Evolutionary conservation across 1,140 invertebrate species (phyloP).

Genomic region (Conopomorpha cramerella): DNA sequence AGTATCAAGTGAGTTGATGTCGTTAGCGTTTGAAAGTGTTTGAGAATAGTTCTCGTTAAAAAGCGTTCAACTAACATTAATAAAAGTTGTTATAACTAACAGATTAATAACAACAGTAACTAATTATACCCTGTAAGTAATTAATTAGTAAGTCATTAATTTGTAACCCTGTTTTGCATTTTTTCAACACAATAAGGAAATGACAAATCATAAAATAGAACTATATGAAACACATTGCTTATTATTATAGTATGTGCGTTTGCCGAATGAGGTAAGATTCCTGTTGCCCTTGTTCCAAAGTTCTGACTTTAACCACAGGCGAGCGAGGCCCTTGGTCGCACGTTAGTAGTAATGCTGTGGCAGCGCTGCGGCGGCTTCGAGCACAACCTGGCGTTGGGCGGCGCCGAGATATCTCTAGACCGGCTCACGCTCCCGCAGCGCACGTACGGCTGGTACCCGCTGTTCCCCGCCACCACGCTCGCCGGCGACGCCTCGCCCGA

Average conservation of each 20-base stretch:
- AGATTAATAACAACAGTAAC: no score
- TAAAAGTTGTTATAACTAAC: no score
- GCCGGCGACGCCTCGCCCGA: slow-evolving; percentile 47
- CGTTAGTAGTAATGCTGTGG: slow-evolving; percentile 88
- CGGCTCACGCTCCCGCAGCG: slow-evolving; percentile 76
- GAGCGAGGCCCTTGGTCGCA: slow-evolving; percentile 82
- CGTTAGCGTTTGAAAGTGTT: neutral
- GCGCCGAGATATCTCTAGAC: slow-evolving; percentile 82
- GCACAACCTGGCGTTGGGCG: slow-evolving; percentile 85
- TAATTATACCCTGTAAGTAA: no score
- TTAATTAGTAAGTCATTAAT: no score
- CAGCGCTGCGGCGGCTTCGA: slow-evolving; percentile 84
- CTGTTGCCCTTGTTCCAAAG: slow-evolving; percentile 1
- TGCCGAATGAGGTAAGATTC: no score
- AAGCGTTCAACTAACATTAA: neutral
- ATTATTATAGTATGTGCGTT: no score
- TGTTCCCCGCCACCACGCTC: slow-evolving; percentile 71
- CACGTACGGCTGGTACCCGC: slow-evolving; percentile 85
- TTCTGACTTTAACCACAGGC: slow-evolving; percentile 41
- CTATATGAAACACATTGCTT: no score
- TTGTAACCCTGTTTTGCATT: no score
- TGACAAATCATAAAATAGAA: no score
- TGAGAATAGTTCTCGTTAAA: neutral
- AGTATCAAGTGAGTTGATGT: slow-evolving; percentile 67
- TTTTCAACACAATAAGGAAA: no score